phyloP scores from a whole-genome alignment of 2,888 invertebrate genomes.

The Iselma pallidipennis region DNA sequence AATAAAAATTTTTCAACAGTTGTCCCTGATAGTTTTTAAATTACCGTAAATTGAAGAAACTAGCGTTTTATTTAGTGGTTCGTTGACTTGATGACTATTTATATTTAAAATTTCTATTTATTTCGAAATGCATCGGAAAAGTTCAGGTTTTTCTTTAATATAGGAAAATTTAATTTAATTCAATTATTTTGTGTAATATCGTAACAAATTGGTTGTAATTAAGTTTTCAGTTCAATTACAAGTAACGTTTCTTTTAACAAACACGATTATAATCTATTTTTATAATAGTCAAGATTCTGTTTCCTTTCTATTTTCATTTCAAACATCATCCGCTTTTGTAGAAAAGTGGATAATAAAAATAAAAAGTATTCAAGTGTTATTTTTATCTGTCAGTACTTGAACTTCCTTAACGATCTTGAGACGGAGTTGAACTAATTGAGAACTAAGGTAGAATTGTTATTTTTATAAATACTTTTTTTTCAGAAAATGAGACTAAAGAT shows the following conservation, averaged over 20 bases:
- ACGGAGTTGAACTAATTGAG: background rate
- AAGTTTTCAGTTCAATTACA: background rate
- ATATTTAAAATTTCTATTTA: background rate
- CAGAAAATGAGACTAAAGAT: background rate
- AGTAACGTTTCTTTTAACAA: background rate
- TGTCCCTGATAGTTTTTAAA: constrained; percentile 14
- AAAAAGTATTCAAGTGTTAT: background rate
- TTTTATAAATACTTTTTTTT: background rate
- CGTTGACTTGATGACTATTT: background rate
- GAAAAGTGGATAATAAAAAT: background rate
- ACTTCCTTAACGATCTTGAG: background rate
- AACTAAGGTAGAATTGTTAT: background rate
- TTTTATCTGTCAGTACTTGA: background rate
- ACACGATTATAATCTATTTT: background rate
- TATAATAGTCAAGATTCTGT: background rate
- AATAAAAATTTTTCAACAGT: constrained; percentile 15
- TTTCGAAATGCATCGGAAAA: background rate
- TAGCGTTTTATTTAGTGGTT: constrained; percentile 9
- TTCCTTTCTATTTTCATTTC: background rate
- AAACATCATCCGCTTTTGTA: background rate
- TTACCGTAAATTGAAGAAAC: constrained; percentile 2
- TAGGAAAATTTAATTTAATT: too few species aligned
- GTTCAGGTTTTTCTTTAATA: too few species aligned
- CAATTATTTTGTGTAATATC: too few species aligned
- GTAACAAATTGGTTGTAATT: background rate